phyloP scores from a whole-genome alignment of 1,140 invertebrate species.

The Eciton burchellii region DNA sequence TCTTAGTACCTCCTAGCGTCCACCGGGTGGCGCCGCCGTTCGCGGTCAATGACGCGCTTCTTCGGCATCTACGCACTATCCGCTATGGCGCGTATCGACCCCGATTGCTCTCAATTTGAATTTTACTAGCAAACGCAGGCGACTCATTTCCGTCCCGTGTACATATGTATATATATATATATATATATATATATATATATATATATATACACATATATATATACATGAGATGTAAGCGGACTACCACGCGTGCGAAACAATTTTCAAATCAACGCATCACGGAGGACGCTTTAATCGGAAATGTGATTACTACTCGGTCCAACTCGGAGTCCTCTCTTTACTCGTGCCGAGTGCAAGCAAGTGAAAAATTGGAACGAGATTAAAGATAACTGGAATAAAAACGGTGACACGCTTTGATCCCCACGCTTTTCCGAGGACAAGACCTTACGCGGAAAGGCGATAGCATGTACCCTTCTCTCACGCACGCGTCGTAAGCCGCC shows the following conservation, averaged over 20 bases:
- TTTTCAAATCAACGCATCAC: too few species aligned
- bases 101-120: constrained; percentile 25
- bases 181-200: too few species aligned
- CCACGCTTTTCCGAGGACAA: constrained; percentile 36
- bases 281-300: too few species aligned
- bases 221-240: too few species aligned
- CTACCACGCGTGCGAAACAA: too few species aligned
- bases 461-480: constrained; percentile 35
- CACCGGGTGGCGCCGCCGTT: constrained; percentile 76
- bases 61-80: constrained; percentile 48
- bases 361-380: neutral
- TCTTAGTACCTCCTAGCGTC: constrained; percentile 75
- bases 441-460: constrained; percentile 17
- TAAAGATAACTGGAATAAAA: neutral
- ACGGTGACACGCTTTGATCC: neutral
- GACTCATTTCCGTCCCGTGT: neutral
- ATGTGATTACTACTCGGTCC: too few species aligned
- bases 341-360: neutral
- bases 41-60: constrained; percentile 61
- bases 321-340: neutral
- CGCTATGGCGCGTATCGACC: constrained; percentile 44
- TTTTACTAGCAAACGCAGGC: neutral
- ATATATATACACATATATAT: too few species aligned
- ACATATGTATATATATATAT: neutral
- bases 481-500: constrained; percentile 56